Evolutionary conservation across 2,113 vertebrate genomes (phyloP).

Genomic region (Eretmochelys imbricata): DNA sequence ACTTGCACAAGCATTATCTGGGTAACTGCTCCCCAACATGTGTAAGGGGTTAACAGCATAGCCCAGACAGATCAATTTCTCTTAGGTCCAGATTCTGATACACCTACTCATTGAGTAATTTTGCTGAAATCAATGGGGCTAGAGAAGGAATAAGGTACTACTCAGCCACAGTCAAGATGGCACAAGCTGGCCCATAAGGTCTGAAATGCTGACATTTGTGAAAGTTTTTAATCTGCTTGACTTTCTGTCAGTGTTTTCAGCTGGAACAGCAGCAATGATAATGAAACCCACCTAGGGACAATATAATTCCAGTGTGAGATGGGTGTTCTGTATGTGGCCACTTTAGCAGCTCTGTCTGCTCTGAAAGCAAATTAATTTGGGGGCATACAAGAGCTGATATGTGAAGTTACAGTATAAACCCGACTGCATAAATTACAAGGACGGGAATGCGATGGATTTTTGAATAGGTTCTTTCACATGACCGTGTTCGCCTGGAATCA

Average conservation of each 20-base stretch:
- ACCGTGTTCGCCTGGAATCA: slow-evolving; percentile 64
- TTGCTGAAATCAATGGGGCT: slow-evolving; percentile 63
- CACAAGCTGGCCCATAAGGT: slow-evolving; percentile 61
- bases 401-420: slow-evolving; percentile 59
- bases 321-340: slow-evolving; percentile 35
- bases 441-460: slow-evolving; percentile 63
- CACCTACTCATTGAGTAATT: slow-evolving; percentile 36
- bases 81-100: not conserved
- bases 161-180: not conserved
- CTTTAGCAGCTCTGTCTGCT: slow-evolving; percentile 63
- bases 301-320: slow-evolving; percentile 57
- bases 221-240: slow-evolving; percentile 43
- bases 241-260: slow-evolving; percentile 53
- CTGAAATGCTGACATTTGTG: not conserved
- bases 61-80: not conserved
- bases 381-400: slow-evolving; percentile 67
- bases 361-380: slow-evolving; percentile 60
- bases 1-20: not conserved
- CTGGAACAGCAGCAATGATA: slow-evolving; percentile 56
- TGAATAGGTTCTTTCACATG: slow-evolving; percentile 75
- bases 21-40: not conserved
- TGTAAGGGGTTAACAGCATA: not conserved
- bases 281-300: slow-evolving; percentile 57
- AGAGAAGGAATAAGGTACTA: slow-evolving; percentile 47
- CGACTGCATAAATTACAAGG: slow-evolving; percentile 68